Percentiles rank a stretch among this genome's conserved stretches.
phyloP scores from a whole-genome alignment of 2,888 invertebrate genomes.

The Machimus atricapillus region DNA sequence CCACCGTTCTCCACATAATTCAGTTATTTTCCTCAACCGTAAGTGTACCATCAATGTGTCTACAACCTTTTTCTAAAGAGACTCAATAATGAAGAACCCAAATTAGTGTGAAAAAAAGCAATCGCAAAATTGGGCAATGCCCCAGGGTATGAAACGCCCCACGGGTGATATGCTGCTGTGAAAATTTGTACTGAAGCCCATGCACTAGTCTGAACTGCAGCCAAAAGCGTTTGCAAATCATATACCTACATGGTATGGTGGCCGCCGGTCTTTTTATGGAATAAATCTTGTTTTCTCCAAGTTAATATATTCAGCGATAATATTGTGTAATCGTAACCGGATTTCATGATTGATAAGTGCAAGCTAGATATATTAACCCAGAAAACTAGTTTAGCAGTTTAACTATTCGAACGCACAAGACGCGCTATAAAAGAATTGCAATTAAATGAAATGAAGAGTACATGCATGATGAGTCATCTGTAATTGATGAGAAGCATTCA shows the following conservation, averaged over 20 bases:
- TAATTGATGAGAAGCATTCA: background rate
- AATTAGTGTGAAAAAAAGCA: background rate
- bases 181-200: background rate
- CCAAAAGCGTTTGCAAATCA: slow-evolving; percentile 5
- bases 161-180: background rate
- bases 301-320: slow-evolving; percentile 23
- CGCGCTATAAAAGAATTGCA: background rate
- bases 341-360: background rate
- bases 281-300: slow-evolving; percentile 23
- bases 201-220: background rate
- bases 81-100: background rate
- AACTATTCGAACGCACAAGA: background rate
- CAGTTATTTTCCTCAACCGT: background rate
- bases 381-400: slow-evolving; percentile 9
- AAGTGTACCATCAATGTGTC: background rate
- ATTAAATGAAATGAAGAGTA: background rate
- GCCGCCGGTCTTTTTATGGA: slow-evolving; percentile 3
- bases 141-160: background rate
- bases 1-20: slow-evolving; percentile 7
- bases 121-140: background rate
- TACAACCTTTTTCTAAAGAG: background rate
- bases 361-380: background rate
- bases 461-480: background rate
- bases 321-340: slow-evolving; percentile 22
- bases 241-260: background rate